Conservation (phyloP, 64 coral and sea anemone genomes). For the Acropora yongei region DNA sequence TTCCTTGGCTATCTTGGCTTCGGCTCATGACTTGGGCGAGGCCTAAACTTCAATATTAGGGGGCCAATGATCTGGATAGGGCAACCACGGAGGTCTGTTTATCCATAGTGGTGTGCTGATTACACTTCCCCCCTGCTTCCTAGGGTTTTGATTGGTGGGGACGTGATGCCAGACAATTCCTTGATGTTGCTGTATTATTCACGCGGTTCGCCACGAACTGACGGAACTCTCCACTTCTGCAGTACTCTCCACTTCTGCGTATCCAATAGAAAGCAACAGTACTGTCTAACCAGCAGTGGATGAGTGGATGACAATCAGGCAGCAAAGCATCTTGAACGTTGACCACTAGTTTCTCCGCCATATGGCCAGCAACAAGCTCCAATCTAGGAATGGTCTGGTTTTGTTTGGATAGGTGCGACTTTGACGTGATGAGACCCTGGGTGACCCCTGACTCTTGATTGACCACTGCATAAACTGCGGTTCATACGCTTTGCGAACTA, state of each 20-base stretch:
- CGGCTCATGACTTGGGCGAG: too few species aligned
- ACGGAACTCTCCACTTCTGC: too few species aligned
- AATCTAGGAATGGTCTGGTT: constrained; percentile 8
- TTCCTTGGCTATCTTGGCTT: too few species aligned
- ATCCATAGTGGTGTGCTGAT: background rate
- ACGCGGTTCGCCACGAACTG: too few species aligned
- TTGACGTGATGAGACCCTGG: constrained; percentile 39
- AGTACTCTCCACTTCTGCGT: too few species aligned
- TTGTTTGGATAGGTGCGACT: constrained; percentile 19
- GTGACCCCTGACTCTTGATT: constrained; percentile 25
- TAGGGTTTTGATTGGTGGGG: background rate
- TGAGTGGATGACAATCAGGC: background rate
- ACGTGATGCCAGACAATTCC: constrained; percentile 44
- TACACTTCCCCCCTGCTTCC: background rate
- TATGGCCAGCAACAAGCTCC: background rate
- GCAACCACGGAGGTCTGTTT: constrained; percentile 25
- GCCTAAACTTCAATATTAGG: too few species aligned
- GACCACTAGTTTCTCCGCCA: background rate
- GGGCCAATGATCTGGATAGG: too few species aligned
- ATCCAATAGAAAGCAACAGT: background rate
- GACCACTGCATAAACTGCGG: background rate
- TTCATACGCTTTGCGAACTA: constrained; percentile 7
- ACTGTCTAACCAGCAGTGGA: constrained; percentile 44
- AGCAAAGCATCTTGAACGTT: constrained; percentile 4
- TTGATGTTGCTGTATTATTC: constrained; percentile 5